Evolutionary conservation across 2,888 invertebrate species (phyloP).

Genomic region (Nomada hirtipes): DNA sequence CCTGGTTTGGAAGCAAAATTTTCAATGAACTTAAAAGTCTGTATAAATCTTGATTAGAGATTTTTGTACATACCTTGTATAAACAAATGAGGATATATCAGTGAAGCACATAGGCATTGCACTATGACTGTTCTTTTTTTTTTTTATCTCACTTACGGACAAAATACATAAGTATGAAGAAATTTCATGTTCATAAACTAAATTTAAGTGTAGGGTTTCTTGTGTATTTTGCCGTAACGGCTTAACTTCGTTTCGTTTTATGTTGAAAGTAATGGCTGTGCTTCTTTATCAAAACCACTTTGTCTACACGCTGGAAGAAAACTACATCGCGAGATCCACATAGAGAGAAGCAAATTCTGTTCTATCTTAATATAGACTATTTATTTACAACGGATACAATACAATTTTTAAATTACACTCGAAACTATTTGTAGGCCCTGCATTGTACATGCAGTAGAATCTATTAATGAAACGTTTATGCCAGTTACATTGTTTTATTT

Average conservation of each 20-base stretch:
- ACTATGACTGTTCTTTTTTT: constrained; percentile 51
- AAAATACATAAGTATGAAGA: constrained; percentile 41
- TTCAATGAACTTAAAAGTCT: constrained; percentile 56
- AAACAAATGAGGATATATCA: constrained; percentile 65
- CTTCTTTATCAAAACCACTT: constrained; percentile 54
- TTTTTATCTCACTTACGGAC: constrained; percentile 58
- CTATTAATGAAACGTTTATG: constrained; percentile 36
- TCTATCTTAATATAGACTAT: constrained; percentile 8
- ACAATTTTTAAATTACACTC: constrained; percentile 16
- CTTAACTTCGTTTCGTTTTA: constrained; percentile 49
- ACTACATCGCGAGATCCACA: background rate
- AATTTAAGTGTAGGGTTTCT: constrained; percentile 37
- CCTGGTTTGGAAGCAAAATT: constrained; percentile 56
- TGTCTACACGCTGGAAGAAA: constrained; percentile 15
- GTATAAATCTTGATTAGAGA: constrained; percentile 58
- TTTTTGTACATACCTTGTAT: constrained; percentile 75
- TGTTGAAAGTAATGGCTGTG: constrained; percentile 57
- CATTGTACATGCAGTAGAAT: constrained; percentile 37
- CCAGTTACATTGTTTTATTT: constrained; percentile 26
- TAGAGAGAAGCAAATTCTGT: background rate
- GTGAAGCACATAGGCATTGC: constrained; percentile 44
- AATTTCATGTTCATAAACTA: constrained; percentile 44
- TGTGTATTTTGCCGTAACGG: constrained; percentile 48
- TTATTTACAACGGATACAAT: constrained; percentile 17
- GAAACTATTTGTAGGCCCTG: constrained; percentile 18